Base-by-base conservation (phyloP, 1,140 invertebrate genomes). In the Drosophila bocki region DNA sequence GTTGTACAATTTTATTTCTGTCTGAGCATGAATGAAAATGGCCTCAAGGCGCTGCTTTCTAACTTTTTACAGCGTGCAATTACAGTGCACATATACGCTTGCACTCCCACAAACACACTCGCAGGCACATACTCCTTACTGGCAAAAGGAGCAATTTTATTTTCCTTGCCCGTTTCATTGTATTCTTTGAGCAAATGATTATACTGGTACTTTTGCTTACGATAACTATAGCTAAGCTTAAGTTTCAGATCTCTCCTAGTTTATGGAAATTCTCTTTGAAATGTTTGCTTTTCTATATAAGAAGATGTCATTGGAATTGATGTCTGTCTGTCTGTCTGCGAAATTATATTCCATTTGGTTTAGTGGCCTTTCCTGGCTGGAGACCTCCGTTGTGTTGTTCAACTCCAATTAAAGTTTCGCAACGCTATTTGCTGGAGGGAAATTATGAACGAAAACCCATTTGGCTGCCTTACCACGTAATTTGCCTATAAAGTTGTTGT, bases 331-430 rank as follows among this genome's bases (percentile, higher is more conserved):
- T 12, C 26, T 33, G 48, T 50, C 35, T 15, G 29, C 7, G 37
- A 26, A 59, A 71, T 71, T n/a, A 37, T 35, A 59, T 59, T 71
- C 67, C 45, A 72, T 72, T 72, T 33, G 39, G 12, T 44, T 67
- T 69, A 37, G 44, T 68, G 29, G 39, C 58, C 47, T 26, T 26
- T 32, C 59, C 45, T 19, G n/a, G 62, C 15, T 13, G 7, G 32
- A 44, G 47, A 13, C 8, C 47, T 19, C 3, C 39, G 19, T 12
- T 42, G 61, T 50, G 45, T 35, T 39, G 45, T 39, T 68, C 15
- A 22, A 70, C 47, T 68, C 62, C 48, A 70, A 70, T 70, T 70
- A 70, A 70, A 68, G 67, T 70, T 70, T 70, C 62, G 33, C 29
- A 33, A 39, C 61, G 67, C 67, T 32, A 54, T 68, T 68, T 54